These are phyloP conservation scores for Thecocarcelia acutangulata DNA, from an alignment of 2,888 invertebrate genomes.

Conservation along the genomic window DNA sequence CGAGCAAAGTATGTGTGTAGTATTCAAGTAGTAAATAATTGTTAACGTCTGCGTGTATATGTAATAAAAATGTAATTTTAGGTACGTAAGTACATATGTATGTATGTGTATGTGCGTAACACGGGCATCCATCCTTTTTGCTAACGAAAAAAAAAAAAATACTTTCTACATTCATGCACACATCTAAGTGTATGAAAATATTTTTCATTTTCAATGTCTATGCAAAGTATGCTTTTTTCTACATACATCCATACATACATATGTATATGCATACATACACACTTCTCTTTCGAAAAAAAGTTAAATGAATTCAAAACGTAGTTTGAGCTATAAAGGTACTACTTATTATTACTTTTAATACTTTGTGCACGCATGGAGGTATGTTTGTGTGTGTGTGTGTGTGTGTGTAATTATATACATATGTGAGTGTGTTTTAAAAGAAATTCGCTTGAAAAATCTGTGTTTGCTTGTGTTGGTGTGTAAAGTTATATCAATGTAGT, in stretches of 20 bases:
- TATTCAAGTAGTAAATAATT: slow-evolving; percentile 68
- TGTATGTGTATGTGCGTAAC: slow-evolving; percentile 60
- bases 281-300: slow-evolving; percentile 38
- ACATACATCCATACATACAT: too few species aligned
- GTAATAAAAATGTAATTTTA: slow-evolving; percentile 22
- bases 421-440: slow-evolving; percentile 7
- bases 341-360: slow-evolving; percentile 80
- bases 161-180: slow-evolving; percentile 1
- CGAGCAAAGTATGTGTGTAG: slow-evolving; percentile 60
- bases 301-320: slow-evolving; percentile 64
- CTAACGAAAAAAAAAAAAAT: slow-evolving; percentile 27
- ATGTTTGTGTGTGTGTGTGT: slow-evolving; percentile 25
- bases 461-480: slow-evolving; percentile 11
- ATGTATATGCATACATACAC: neutral
- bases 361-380: slow-evolving; percentile 69
- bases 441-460: slow-evolving; percentile 20
- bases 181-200: slow-evolving; percentile 44
- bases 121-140: slow-evolving; percentile 77
- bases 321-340: slow-evolving; percentile 74
- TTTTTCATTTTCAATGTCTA: slow-evolving; percentile 77
- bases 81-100: slow-evolving; percentile 43
- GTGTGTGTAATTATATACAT: neutral
- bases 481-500: slow-evolving; percentile 27
- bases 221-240: slow-evolving; percentile 58
- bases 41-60: slow-evolving; percentile 55